A percentile compares a stretch with the other conserved stretches of the same genome.
Evolutionary conservation across 2,797 vertebrate genomes (phyloP).

Genomic region (Eurystomus glaucurus): DNA sequence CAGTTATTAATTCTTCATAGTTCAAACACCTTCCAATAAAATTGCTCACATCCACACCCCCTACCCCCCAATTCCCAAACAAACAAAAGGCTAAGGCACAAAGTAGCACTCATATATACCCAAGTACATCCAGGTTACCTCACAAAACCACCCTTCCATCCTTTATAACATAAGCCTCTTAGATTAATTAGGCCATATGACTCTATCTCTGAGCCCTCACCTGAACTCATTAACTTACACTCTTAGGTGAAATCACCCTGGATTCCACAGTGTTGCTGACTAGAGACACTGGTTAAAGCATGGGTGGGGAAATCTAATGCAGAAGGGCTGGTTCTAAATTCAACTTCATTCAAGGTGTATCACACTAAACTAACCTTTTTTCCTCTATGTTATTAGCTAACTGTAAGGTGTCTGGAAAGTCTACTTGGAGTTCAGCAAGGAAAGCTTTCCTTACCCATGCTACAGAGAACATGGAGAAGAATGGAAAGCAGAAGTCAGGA

Average conservation of each 20-base stretch:
- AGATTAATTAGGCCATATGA: not conserved
- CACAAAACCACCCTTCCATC: not conserved
- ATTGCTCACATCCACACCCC: not conserved
- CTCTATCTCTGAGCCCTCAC: not conserved
- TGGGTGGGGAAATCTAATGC: not conserved
- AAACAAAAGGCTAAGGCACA: not conserved
- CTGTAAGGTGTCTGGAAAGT: not conserved
- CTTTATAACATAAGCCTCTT: not conserved
- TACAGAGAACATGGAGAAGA: not conserved
- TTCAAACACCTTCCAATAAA: not conserved
- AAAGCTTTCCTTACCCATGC: not conserved
- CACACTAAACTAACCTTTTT: not conserved
- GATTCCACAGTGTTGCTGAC: not conserved
- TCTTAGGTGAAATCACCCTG: not conserved
- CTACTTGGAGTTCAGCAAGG: not conserved
- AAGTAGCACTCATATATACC: not conserved
- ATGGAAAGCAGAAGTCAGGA: conserved; percentile 13
- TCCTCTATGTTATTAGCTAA: not conserved
- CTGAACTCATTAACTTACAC: not conserved
- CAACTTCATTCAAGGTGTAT: not conserved
- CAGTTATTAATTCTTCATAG: conserved; percentile 7
- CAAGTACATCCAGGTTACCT: not conserved
- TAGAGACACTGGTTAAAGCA: not conserved
- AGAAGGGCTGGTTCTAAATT: not conserved
- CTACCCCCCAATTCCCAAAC: not conserved